These are phyloP conservation scores for Heliconius cydno DNA, from an alignment of 2,888 invertebrate species.

Conservation along the genomic window DNA sequence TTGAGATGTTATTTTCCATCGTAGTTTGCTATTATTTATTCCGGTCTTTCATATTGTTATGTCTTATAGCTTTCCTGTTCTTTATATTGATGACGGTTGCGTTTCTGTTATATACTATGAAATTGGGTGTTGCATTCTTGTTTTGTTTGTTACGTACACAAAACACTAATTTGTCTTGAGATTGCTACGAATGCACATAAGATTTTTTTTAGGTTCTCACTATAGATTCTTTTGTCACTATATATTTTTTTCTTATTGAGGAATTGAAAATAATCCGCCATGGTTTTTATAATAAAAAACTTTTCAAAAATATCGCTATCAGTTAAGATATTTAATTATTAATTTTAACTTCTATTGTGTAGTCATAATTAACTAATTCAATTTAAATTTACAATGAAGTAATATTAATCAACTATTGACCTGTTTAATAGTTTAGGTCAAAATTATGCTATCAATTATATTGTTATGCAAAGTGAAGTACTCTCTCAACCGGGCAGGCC, in stretches of 20 bases:
- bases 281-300: too few relatives aligned
- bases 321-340: neutral
- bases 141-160: neutral
- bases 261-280: too few relatives aligned
- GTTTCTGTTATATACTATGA: neutral
- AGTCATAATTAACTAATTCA: neutral
- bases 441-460: conserved; percentile 5
- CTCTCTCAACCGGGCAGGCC: neutral
- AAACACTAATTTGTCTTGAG: neutral
- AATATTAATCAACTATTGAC: conserved; percentile 17
- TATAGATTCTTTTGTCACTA: too few relatives aligned
- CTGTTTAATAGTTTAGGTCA: conserved; percentile 5
- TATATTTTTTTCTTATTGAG: too few relatives aligned
- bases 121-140: neutral
- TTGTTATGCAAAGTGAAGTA: conserved; percentile 15
- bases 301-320: too few relatives aligned
- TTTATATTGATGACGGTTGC: neutral
- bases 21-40: neutral
- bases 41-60: neutral
- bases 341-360: neutral
- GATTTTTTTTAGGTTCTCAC: neutral
- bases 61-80: neutral
- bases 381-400: neutral
- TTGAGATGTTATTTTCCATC: neutral
- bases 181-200: neutral